Conservation (phyloP, 2,797 vertebrate genomes). For the Bradypus variegatus region DNA sequence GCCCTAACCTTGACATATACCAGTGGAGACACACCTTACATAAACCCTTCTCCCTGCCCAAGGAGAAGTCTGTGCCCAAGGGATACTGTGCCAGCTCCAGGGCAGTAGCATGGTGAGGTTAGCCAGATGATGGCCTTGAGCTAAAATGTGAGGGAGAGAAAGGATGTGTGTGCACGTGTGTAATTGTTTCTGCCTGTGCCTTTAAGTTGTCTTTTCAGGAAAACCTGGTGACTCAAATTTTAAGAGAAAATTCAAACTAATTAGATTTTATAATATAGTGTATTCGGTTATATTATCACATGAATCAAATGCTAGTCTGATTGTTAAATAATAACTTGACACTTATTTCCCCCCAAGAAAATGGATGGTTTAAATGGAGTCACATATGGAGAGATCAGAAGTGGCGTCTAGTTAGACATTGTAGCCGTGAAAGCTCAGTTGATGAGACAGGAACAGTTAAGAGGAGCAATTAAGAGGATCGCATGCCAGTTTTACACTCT, state of each 20-base stretch:
- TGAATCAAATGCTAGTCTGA: slow-evolving; percentile 33
- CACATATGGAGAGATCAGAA: neutral
- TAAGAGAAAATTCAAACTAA: neutral
- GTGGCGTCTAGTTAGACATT: neutral
- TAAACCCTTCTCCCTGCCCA: neutral
- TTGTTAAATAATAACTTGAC: neutral
- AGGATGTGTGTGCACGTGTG: neutral
- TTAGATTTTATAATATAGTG: neutral
- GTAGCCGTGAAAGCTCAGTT: neutral
- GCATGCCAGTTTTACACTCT: slow-evolving; percentile 1
- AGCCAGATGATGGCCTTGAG: slow-evolving; percentile 69
- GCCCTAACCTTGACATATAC: slow-evolving; percentile 33
- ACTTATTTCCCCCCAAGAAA: neutral
- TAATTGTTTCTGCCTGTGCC: neutral
- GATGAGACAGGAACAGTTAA: neutral
- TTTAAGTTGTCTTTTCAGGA: slow-evolving; percentile 5
- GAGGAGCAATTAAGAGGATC: too few relatives aligned
- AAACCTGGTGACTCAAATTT: slow-evolving; percentile 11
- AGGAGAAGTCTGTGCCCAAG: neutral
- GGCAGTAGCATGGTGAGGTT: slow-evolving; percentile 76
- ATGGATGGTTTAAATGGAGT: neutral
- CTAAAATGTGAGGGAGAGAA: slow-evolving; percentile 51
- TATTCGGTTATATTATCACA: neutral
- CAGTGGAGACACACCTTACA: neutral
- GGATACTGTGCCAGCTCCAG: slow-evolving; percentile 58